Evolutionary conservation across 2,113 vertebrate genomes (phyloP).

Genomic region (Chaetorhynchus papuensis): DNA sequence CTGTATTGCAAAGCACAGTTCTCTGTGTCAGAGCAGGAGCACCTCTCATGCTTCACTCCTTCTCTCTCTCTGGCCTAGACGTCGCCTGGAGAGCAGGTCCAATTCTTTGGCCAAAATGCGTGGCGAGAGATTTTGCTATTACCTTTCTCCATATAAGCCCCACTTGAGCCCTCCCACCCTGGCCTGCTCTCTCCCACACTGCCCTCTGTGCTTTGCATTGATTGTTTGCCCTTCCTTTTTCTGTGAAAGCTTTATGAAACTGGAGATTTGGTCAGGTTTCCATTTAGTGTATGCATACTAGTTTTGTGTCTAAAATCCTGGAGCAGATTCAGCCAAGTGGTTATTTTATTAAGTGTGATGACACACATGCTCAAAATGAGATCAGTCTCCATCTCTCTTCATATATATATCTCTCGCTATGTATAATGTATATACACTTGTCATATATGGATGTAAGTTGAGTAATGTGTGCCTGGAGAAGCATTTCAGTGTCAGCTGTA

Average conservation of each 20-base stretch:
- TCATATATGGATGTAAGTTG: background rate
- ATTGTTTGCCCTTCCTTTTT: background rate
- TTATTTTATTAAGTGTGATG: background rate
- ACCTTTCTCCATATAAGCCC: background rate
- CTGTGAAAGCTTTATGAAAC: background rate
- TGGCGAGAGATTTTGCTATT: background rate
- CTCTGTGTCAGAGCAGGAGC: background rate
- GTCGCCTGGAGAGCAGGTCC: background rate
- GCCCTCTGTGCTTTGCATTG: background rate
- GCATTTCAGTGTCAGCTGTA: background rate
- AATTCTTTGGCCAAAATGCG: rapidly evolving
- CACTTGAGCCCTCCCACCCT: background rate
- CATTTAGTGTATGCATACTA: background rate
- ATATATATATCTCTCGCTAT: rapidly evolving
- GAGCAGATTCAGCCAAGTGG: background rate
- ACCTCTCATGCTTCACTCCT: background rate
- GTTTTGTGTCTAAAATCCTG: background rate
- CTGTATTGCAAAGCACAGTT: background rate
- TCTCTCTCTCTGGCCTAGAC: background rate
- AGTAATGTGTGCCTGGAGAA: background rate
- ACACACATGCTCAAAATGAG: background rate
- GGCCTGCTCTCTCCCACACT: background rate
- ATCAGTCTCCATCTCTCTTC: background rate
- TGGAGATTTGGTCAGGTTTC: background rate
- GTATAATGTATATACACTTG: background rate